These are phyloP conservation scores for Proctacanthus coquilletti DNA, from an alignment of 1,140 invertebrate species.

Conservation along the genomic window DNA sequence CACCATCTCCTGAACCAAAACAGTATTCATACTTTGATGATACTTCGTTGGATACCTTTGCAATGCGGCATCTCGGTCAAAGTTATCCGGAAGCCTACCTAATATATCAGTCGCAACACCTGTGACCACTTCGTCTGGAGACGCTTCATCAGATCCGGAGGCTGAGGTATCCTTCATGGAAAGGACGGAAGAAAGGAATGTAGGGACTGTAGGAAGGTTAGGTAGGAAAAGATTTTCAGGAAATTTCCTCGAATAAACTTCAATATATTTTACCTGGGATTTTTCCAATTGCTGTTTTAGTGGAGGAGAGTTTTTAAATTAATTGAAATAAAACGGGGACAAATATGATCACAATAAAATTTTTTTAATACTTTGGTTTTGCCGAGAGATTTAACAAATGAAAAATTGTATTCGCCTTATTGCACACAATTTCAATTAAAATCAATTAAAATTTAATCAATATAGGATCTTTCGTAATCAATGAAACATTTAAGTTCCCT, in stretches of 20 bases:
- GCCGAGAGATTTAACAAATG: too few relatives aligned
- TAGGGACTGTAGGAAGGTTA: slow-evolving; percentile 21
- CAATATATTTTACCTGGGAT: slow-evolving; percentile 16
- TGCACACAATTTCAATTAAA: too few relatives aligned
- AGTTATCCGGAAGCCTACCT: slow-evolving; percentile 54
- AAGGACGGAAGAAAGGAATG: slow-evolving; percentile 15
- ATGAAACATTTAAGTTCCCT: too few relatives aligned
- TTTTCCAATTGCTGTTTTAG: slow-evolving; percentile 24
- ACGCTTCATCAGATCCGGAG: slow-evolving; percentile 32
- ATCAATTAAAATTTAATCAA: too few relatives aligned
- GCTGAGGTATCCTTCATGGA: slow-evolving; percentile 24
- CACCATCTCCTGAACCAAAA: slow-evolving; percentile 85
- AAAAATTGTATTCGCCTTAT: too few relatives aligned
- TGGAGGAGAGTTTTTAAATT: too few relatives aligned
- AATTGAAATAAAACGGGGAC: too few relatives aligned
- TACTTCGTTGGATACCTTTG: slow-evolving; percentile 65
- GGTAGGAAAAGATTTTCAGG: slow-evolving; percentile 24
- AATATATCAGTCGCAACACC: slow-evolving; percentile 55
- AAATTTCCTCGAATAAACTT: slow-evolving; percentile 18
- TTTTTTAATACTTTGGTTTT: too few relatives aligned
- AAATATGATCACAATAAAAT: too few relatives aligned
- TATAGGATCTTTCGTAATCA: too few relatives aligned
- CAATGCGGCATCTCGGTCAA: slow-evolving; percentile 48
- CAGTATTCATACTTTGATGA: slow-evolving; percentile 55
- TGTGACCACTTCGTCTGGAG: slow-evolving; percentile 50